Conservation (phyloP, 2,113 vertebrate species). For the Plectropomus leopardus region DNA sequence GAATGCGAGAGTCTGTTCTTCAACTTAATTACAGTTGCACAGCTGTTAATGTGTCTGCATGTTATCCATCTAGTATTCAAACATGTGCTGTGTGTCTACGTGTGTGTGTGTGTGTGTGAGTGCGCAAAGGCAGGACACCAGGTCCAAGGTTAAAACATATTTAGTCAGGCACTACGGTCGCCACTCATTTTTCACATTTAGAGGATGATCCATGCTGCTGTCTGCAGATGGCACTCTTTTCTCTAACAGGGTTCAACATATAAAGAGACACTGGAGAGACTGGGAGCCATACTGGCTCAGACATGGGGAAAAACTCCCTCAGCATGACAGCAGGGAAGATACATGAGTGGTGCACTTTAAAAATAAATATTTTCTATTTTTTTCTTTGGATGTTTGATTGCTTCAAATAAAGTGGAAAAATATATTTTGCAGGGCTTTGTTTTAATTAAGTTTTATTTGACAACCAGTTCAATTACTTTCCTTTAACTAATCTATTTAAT, state of each 20-base stretch:
- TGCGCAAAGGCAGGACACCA: neutral
- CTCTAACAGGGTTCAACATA: neutral
- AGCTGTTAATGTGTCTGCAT: conserved; percentile 11
- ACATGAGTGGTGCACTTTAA: too few relatives aligned
- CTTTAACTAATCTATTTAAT: too few relatives aligned
- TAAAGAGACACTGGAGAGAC: neutral
- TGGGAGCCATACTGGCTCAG: neutral
- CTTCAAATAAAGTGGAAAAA: neutral
- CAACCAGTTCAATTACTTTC: too few relatives aligned
- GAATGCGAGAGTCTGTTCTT: conserved; percentile 4
- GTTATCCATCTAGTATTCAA: neutral
- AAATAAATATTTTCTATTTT: too few relatives aligned
- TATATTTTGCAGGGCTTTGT: neutral
- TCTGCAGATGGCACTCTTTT: conserved; percentile 12
- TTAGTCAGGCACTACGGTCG: conserved; percentile 22
- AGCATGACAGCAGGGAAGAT: neutral
- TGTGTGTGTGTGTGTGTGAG: conserved; percentile 19
- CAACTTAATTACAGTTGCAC: neutral
- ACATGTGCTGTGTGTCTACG: neutral
- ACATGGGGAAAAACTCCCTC: neutral
- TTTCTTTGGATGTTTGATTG: neutral
- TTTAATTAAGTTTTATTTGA: neutral
- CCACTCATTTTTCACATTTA: conserved; percentile 46
- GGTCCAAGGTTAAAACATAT: conserved; percentile 64
- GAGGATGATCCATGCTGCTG: conserved; percentile 53